Conservation (phyloP, 2,113 vertebrate genomes). For the Dendropsophus ebraccatus region DNA sequence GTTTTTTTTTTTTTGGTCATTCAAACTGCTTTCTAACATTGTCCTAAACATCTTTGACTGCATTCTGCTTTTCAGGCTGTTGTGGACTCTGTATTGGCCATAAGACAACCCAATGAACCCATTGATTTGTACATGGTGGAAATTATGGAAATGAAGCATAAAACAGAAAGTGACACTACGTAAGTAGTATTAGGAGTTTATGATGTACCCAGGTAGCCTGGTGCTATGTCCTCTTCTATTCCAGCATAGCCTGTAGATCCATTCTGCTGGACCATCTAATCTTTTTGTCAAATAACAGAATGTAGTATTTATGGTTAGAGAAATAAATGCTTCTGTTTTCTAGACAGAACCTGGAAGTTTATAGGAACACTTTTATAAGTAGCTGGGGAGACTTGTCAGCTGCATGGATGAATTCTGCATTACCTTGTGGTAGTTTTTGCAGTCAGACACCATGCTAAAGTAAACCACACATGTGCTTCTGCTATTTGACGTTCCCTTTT, state of each 20-base stretch:
- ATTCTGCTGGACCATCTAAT: too few relatives aligned
- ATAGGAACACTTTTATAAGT: too few relatives aligned
- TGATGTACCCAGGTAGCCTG: too few relatives aligned
- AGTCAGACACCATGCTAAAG: conserved; percentile 70
- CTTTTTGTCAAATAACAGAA: too few relatives aligned
- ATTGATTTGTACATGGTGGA: conserved; percentile 97
- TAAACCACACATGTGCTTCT: conserved; percentile 59
- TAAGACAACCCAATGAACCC: conserved; percentile 84
- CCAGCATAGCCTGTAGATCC: not conserved
- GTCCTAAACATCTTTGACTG: not conserved
- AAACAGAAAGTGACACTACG: conserved; percentile 94
- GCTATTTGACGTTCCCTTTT: conserved; percentile 55
- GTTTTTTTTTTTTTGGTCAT: too few relatives aligned
- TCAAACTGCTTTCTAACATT: too few relatives aligned
- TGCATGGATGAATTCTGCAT: conserved; percentile 68
- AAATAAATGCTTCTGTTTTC: too few relatives aligned
- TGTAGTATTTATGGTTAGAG: too few relatives aligned
- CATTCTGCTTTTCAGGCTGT: conserved; percentile 79
- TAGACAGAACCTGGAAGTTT: too few relatives aligned
- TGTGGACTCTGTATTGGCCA: conserved; percentile 90
- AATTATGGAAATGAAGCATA: conserved; percentile 99
- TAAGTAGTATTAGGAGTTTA: conserved; percentile 69
- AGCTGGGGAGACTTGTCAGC: too few relatives aligned
- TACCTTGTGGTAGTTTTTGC: conserved; percentile 66
- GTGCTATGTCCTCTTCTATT: too few relatives aligned